Evolutionary conservation across 2,113 vertebrate species (phyloP).

Genomic region (Colinus virginianus): DNA sequence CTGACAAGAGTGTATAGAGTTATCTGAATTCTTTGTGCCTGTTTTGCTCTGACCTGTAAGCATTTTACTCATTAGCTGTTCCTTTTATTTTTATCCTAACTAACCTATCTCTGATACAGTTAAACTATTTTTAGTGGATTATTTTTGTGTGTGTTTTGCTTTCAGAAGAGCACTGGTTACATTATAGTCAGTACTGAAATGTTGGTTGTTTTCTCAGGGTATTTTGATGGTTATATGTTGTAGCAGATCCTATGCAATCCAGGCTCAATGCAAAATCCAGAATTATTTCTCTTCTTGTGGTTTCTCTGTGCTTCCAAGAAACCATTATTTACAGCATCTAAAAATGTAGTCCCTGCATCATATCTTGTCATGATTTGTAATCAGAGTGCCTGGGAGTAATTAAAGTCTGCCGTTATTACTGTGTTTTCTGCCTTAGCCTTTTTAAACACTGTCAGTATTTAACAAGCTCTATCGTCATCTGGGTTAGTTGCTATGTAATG

Average conservation of each 20-base stretch:
- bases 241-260: background rate
- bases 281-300: background rate
- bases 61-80: background rate
- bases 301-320: background rate
- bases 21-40: background rate
- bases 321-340: background rate
- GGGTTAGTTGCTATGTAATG: background rate
- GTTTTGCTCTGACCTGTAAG: background rate
- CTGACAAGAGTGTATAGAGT: background rate
- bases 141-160: background rate
- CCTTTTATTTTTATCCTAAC: background rate
- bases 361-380: background rate
- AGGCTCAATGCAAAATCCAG: background rate
- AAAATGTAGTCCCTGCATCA: background rate
- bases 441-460: background rate
- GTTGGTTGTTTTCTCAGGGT: background rate
- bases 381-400: background rate
- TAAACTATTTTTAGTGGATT: background rate
- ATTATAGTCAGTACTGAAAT: background rate
- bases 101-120: background rate
- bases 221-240: background rate
- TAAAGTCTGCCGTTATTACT: background rate
- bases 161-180: background rate
- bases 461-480: background rate
- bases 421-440: background rate